Evolutionary conservation across 2,797 vertebrate species (phyloP).

Genomic region (Lepus townsendii): DNA sequence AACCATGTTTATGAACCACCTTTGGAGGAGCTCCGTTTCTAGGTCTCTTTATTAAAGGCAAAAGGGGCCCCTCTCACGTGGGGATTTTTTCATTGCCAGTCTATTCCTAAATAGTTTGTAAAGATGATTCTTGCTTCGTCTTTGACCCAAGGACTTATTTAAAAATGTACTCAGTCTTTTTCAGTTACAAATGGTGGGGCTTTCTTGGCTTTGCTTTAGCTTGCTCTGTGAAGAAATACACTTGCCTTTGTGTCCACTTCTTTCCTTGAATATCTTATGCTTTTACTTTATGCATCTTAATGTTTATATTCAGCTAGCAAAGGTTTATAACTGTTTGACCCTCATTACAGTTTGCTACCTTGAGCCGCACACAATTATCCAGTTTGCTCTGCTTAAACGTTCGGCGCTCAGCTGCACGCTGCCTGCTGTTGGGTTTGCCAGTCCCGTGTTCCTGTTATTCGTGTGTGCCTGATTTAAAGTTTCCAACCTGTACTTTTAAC

Average conservation of each 20-base stretch:
- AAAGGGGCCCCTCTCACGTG: not conserved
- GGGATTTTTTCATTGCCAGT: not conserved
- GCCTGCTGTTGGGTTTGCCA: not conserved
- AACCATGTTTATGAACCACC: not conserved
- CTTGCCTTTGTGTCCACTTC: not conserved
- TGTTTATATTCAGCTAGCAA: slow-evolving; percentile 10
- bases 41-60: slow-evolving; percentile 17
- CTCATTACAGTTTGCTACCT: not conserved
- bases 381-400: not conserved
- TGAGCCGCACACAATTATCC: not conserved
- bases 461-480: not conserved
- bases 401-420: fast-evolving
- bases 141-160: not conserved
- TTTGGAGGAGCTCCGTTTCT: not conserved
- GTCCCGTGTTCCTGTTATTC: not conserved
- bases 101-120: not conserved
- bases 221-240: not conserved
- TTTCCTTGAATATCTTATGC: not conserved
- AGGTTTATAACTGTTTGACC: not conserved
- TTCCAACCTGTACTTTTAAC: not conserved
- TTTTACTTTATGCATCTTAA: not conserved
- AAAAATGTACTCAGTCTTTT: not conserved
- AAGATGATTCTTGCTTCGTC: not conserved
- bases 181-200: not conserved
- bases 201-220: not conserved